phyloP scores from a whole-genome alignment of 1,140 invertebrate species.

The Drosophila elegans region DNA sequence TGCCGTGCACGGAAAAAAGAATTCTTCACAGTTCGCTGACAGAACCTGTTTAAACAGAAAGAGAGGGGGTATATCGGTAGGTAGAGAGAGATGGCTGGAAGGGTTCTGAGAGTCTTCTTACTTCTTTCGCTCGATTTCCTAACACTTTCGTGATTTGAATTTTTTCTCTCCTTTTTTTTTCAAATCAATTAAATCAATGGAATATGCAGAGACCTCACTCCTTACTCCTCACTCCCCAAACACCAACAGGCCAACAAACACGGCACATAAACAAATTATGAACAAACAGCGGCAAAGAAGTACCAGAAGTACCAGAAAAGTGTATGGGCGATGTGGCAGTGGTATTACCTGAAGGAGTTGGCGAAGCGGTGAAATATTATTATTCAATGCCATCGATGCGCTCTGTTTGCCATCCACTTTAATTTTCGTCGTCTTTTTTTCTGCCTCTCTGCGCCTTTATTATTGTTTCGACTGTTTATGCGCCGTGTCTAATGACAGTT shows the following conservation, averaged over 20 bases:
- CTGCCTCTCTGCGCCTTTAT: not conserved
- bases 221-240: not conserved
- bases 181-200: conserved; percentile 73
- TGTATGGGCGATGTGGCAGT: not conserved
- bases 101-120: conserved; percentile 10
- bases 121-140: conserved; percentile 56
- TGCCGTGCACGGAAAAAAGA: conserved; percentile 34
- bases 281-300: conserved; percentile 39
- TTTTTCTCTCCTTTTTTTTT: conserved; percentile 40
- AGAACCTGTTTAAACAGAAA: conserved; percentile 65
- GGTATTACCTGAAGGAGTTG: conserved; percentile 25
- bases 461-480: conserved; percentile 60
- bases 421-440: conserved; percentile 21
- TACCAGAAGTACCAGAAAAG: not conserved
- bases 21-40: conserved; percentile 79
- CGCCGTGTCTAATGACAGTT: conserved; percentile 79
- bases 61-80: not conserved
- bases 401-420: conserved; percentile 64
- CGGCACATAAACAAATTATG: conserved; percentile 42
- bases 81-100: conserved; percentile 4
- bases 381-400: conserved; percentile 54
- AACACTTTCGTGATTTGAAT: conserved; percentile 81
- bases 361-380: conserved; percentile 34
- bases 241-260: conserved; percentile 24
- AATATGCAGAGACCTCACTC: conserved; percentile 35